Evolutionary conservation across 2,113 vertebrate genomes (phyloP).

Genomic region (Dromas ardeola): DNA sequence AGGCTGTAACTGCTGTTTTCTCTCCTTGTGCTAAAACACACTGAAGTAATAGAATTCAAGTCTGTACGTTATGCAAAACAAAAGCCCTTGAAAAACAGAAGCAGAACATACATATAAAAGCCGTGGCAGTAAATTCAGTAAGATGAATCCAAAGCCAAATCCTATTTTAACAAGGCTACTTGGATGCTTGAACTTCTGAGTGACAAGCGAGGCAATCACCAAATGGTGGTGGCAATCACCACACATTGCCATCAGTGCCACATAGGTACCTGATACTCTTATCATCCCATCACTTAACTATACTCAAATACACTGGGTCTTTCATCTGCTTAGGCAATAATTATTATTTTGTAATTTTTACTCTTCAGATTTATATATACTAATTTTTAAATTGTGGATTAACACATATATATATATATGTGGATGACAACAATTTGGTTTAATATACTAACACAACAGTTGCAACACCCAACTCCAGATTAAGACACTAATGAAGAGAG

Average conservation of each 20-base stretch:
- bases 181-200: neutral
- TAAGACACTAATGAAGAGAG: neutral
- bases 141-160: constrained; percentile 19
- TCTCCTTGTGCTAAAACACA: neutral
- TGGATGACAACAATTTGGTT: neutral
- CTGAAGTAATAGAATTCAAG: neutral
- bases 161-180: neutral
- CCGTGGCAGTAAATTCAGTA: neutral
- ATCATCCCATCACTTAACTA: neutral
- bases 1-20: neutral
- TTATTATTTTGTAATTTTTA: neutral
- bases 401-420: neutral
- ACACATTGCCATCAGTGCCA: neutral
- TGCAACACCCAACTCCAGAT: neutral
- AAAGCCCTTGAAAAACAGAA: constrained; percentile 37
- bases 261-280: neutral
- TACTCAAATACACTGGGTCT: neutral
- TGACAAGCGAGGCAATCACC: neutral
- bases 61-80: neutral
- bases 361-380: neutral
- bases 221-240: too few relatives aligned
- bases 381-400: neutral
- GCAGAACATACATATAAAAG: constrained; percentile 22
- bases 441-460: neutral
- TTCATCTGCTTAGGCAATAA: neutral